These are phyloP conservation scores for Boleophthalmus pectinirostris DNA, from an alignment of 2,113 vertebrate genomes.

Conservation along the genomic window DNA sequence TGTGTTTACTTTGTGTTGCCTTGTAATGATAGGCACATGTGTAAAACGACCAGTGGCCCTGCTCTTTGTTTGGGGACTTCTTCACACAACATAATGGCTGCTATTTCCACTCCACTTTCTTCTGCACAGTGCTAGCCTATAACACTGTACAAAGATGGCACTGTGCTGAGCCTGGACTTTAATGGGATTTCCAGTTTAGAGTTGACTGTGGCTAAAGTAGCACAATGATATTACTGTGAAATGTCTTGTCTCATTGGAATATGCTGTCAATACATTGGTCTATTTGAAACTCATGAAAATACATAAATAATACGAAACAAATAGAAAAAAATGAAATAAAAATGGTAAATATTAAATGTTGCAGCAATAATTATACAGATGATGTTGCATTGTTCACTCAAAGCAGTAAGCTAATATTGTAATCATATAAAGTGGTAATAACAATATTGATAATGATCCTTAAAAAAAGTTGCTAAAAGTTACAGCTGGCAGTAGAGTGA, in stretches of 20 bases:
- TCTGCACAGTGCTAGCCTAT: conserved; percentile 9
- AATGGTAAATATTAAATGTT: too few species aligned
- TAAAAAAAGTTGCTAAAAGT: not conserved
- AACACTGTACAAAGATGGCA: conserved; percentile 32
- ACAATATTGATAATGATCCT: not conserved
- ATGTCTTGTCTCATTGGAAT: not conserved
- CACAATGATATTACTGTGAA: conserved; percentile 39
- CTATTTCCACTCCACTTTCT: conserved; percentile 5
- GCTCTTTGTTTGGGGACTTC: conserved; percentile 18
- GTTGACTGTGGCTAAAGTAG: not conserved
- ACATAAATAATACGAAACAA: too few species aligned
- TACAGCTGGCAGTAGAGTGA: not conserved
- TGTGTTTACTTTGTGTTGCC: conserved; percentile 50
- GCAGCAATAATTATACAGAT: not conserved
- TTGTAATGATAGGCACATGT: conserved; percentile 62
- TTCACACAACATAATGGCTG: conserved; percentile 19
- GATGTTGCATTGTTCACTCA: not conserved
- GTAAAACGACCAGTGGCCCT: conserved; percentile 33
- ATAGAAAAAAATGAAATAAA: too few species aligned
- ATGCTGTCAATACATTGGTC: conserved; percentile 13
- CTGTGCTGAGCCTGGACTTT: conserved; percentile 22
- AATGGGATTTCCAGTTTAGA: conserved; percentile 39
- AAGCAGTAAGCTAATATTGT: not conserved
- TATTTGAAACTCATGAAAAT: not conserved
- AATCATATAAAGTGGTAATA: not conserved